Base-by-base conservation (phyloP, 1,140 invertebrate genomes). In the Alviniconcha marisindica region DNA sequence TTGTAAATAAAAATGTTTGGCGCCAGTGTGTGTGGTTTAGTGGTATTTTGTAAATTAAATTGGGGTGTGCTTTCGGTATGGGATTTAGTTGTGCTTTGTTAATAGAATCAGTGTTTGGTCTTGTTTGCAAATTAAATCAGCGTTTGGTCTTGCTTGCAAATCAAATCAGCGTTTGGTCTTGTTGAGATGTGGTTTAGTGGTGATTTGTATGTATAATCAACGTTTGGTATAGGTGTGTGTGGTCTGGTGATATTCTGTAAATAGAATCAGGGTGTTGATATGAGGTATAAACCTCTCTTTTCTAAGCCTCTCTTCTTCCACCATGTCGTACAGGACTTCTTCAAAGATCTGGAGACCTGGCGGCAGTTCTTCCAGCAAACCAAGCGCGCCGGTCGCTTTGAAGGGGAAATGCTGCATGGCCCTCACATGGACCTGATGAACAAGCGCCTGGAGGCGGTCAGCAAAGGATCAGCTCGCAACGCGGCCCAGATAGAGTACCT, bases 281-380 rank as follows among this genome's bases (percentile, higher is more conserved):
- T 60, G 54, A 21, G 54, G 28, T 1, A 60, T n/a, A 60, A 15
- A 60, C 21, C 4, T 15, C 5, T 60, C 54, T 24, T 60, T 5
- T 18, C 54, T n/a, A 0, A 24, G 21, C 48, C n/a, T 60, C 18
- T 69, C 28, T 5, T 31, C 33, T 69, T 69, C 5, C 28, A 5
- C 2, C 18, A 4, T 69, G 10, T 87, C 63, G 88, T 92, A 31
- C 87, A 95, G 94, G 94, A 95, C 63, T 98, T 98, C 93, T 99
- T 99, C 92, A 95, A 95, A 83, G 96, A 97, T 88, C 92, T 97
- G 73, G 96, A 97, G 2, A 94, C 94, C 21, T 95, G 97, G 74
- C 93, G 96, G 83, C 95, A 96, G 79, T 95, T 96, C 91, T 98
- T 98, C 90, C 94, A 96, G 81, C 86, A 91, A 82, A 86, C 92